phyloP scores from a whole-genome alignment of 2,888 invertebrate genomes.

The Didymodactylos carnosus region DNA sequence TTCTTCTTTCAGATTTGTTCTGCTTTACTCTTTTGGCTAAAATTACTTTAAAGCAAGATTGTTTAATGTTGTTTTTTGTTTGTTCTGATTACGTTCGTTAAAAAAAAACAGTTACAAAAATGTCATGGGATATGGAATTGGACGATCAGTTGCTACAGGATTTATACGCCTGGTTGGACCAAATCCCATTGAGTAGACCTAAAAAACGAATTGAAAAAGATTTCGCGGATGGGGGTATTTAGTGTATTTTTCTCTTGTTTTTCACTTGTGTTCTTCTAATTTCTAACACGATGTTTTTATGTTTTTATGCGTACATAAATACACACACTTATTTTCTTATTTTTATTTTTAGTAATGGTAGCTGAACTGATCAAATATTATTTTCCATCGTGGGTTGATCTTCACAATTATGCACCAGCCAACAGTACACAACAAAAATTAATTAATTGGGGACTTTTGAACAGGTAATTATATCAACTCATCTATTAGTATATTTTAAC shows the following conservation, averaged over 20 bases:
- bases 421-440: constrained; percentile 28
- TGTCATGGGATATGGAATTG: constrained; percentile 19
- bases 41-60: too few species aligned
- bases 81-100: too few species aligned
- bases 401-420: constrained; percentile 31
- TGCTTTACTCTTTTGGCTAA: background rate
- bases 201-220: constrained; percentile 33
- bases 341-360: constrained; percentile 19
- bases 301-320: constrained; percentile 18
- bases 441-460: constrained; percentile 34
- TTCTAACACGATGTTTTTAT: background rate
- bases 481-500: background rate
- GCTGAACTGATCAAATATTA: constrained; percentile 34
- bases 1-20: background rate
- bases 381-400: constrained; percentile 27
- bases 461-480: too few species aligned
- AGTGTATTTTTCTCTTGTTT: background rate
- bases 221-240: constrained; percentile 37
- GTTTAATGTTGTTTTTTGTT: too few species aligned
- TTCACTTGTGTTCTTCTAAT: background rate
- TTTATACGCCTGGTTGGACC: constrained; percentile 33
- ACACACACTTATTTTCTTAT: constrained; percentile 15
- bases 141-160: constrained; percentile 30
- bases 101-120: too few species aligned
- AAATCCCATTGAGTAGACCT: constrained; percentile 30